Evolutionary conservation across 2,888 invertebrate species (phyloP), one percentile per base, ranked within the genome.

Genomic region (Rhagonycha fulva): DNA sequence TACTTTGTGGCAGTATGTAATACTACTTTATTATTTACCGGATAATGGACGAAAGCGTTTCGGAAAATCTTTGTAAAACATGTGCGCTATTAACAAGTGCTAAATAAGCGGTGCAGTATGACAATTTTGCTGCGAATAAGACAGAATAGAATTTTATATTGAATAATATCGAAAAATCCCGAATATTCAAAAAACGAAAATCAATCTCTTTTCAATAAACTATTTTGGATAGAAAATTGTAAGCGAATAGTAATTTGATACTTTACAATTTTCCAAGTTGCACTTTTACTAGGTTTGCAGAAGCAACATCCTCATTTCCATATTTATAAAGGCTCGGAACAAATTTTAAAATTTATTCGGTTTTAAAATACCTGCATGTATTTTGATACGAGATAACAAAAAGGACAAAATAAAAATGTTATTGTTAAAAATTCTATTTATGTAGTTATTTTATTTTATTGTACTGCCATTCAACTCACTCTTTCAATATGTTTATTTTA

Each of bases 11-110:
- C 74, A 71, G 71, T 71, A 60, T 76, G 68, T 76, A 74, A 74
- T 74, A 74, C 74, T 76, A 66, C 69, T 76, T 71, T 74, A 76
- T 76, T 76, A 76, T 76, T 76, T 76, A 76, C 61, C 70, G 63
- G 68, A 14, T 76, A 76, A 76, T 76, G 76, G 76, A 76, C 76
- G 62, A 68, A 74, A 62, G 63, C 73, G 68, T 74, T 75, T 69
- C 70, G 12, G 60, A 62, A 72, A 72, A 74, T 70, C 74, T 69
- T 71, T 70, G 71, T 73, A 68, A 68, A 74, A 30, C 26, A 24
- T 26, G 63, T 66, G 63, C 26, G 63, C 26, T 24, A 66, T 24
- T 66, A 66, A 66, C 14, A 66, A 66, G 12, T 47, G n/a, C 2
- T 5, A 47, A n/a, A 47, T 47, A 1, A 47, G 47, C 47, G 47